Percentiles rank a stretch among this genome's conserved stretches.
phyloP scores from a whole-genome alignment of 2,888 invertebrate genomes.

The Agonopterix alstromeriana region DNA sequence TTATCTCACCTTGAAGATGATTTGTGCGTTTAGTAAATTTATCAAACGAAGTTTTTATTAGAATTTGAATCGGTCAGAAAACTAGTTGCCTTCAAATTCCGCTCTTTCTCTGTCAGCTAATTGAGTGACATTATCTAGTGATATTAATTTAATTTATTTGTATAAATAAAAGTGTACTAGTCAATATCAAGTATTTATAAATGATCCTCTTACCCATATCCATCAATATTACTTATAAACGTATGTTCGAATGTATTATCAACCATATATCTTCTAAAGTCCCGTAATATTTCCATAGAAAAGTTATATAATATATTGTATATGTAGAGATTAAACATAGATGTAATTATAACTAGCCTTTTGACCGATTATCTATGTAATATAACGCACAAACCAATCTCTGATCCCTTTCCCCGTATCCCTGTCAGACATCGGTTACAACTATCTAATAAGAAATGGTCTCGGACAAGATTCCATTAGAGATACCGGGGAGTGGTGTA shows the following conservation, averaged over 20 bases:
- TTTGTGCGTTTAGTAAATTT: constrained; percentile 51
- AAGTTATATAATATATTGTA: constrained; percentile 43
- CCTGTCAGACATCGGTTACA: constrained; percentile 12
- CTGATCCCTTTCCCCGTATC: constrained; percentile 30
- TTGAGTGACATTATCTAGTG: constrained; percentile 74
- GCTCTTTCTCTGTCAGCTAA: constrained; percentile 41
- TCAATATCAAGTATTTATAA: constrained; percentile 60
- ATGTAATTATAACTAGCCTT: constrained; percentile 60
- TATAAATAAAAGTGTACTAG: constrained; percentile 66
- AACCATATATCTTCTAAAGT: constrained; percentile 28
- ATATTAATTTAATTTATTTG: constrained; percentile 70
- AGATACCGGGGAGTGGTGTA: constrained; percentile 21
- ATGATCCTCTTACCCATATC: constrained; percentile 40
- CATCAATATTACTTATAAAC: constrained; percentile 36
- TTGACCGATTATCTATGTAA: constrained; percentile 72
- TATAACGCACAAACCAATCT: constrained; percentile 63
- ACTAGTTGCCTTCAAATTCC: constrained; percentile 45
- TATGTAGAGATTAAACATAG: constrained; percentile 45
- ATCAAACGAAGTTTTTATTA: constrained; percentile 16
- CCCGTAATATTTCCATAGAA: constrained; percentile 33
- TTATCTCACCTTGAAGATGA: constrained; percentile 56
- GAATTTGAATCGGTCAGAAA: constrained; percentile 59
- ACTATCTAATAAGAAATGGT: constrained; percentile 13
- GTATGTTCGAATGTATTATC: constrained; percentile 31
- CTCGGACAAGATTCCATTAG: constrained; percentile 22